Base-by-base conservation (phyloP, 2,113 vertebrate species). In the Pelmatolapia mariae region DNA sequence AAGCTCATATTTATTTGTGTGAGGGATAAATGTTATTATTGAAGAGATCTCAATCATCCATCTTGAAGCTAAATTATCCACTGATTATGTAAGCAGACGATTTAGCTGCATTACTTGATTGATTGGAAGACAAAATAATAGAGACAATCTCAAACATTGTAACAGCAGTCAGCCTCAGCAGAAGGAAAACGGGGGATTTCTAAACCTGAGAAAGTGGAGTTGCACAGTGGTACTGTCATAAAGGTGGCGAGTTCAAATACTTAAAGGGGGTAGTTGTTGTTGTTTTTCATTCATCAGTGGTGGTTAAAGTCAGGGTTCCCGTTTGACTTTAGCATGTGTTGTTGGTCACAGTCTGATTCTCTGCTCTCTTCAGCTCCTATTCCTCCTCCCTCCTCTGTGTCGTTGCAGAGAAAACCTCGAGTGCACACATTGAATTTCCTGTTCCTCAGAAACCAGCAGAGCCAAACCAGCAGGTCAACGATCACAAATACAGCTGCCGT, bases 281-380 rank as follows among this genome's bases (percentile, higher is more conserved):
- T 52, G 50, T 52, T n/a, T 19, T 52, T 52, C 3, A 52, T 0
- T 52, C 50, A 10, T 52, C 50, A n/a, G 18, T 9, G 0, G 16
- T 52, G 47, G 47, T 0, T 56, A 0, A 59, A 29, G 7, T 31
- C 1, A 59, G 24, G 7, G 24, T 52, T 52, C 2, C 50, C 50
- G 1, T 52, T 52, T 52, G 4, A 52, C 50, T 8, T 19, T 8
- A 19, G 18, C 50, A 19, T 19, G 2, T 9, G 9, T 19, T 52
- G 18, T n/a, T n/a, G n/a, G n/a, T n/a, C n/a, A n/a, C n/a, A n/a
- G n/a, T n/a, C n/a, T n/a, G n/a, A n/a, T n/a, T n/a, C n/a, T n/a
- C n/a, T n/a, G 13, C 0, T 11, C 54, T 15, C 54, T 26, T 56
- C 53, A 56, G 22, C 0, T 0, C 16, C 16, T n/a, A n/a, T n/a